These are phyloP conservation scores for Bubo bubo DNA, from an alignment of 2,113 vertebrate species.

Conservation along the genomic window DNA sequence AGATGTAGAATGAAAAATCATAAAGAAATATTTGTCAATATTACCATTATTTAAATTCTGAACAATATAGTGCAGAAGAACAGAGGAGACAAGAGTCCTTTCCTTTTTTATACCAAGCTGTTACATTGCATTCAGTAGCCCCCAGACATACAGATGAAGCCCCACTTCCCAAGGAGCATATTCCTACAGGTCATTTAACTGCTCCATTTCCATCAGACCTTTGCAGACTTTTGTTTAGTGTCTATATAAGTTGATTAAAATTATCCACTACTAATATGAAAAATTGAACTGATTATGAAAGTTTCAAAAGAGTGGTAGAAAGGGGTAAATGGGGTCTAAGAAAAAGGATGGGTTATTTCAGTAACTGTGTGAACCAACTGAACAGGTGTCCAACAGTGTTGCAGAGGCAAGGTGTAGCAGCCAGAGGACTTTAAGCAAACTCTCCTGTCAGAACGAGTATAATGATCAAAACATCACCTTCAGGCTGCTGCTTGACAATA, in stretches of 20 bases:
- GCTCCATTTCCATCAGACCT: neutral
- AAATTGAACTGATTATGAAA: neutral
- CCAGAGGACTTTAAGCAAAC: neutral
- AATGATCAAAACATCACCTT: neutral
- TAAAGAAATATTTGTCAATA: neutral
- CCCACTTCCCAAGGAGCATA: neutral
- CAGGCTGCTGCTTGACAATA: neutral
- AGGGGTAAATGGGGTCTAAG: neutral
- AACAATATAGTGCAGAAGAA: neutral
- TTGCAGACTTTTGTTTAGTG: neutral
- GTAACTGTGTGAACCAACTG: neutral
- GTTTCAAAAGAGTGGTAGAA: neutral
- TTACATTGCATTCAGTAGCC: neutral
- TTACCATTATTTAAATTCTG: neutral
- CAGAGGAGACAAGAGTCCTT: neutral
- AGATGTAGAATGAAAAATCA: neutral
- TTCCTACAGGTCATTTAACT: neutral
- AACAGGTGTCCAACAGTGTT: neutral
- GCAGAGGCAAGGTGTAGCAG: neutral
- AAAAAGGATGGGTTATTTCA: neutral
- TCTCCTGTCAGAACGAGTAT: rapidly evolving
- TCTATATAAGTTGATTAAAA: neutral
- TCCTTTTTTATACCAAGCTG: neutral
- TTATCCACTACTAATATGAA: neutral
- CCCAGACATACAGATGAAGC: neutral